A percentile compares a stretch with the other conserved stretches of the same genome.
phyloP scores from a whole-genome alignment of 2,797 vertebrate species.

The Eidolon dupreanum region DNA sequence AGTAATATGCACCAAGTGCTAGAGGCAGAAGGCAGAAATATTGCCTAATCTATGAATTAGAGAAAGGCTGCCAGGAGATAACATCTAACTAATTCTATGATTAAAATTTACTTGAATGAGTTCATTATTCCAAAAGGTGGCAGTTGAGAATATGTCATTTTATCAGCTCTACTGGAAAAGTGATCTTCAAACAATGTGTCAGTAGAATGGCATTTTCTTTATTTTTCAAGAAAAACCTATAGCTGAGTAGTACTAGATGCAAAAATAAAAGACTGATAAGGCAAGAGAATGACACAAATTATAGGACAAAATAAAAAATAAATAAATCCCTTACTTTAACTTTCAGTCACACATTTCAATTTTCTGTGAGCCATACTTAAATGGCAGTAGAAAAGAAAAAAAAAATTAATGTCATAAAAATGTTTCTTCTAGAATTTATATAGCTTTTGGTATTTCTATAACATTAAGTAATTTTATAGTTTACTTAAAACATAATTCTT shows the following conservation, averaged over 20 bases:
- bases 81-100: not conserved
- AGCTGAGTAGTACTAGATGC: not conserved
- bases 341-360: not conserved
- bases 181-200: not conserved
- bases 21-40: not conserved
- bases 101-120: not conserved
- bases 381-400: not conserved
- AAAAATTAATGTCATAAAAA: not conserved
- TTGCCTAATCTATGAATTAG: not conserved
- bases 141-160: not conserved
- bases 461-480: slow-evolving; percentile 30
- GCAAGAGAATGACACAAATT: not conserved
- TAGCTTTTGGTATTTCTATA: not conserved
- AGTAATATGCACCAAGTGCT: not conserved
- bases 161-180: not conserved
- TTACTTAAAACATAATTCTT: slow-evolving; percentile 61
- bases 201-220: not conserved
- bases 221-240: not conserved
- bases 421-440: not conserved
- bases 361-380: not conserved
- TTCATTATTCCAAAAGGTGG: not conserved
- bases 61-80: not conserved
- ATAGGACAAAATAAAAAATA: not conserved
- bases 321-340: not conserved
- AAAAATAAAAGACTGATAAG: not conserved